Percentiles rank a stretch among this genome's conserved stretches.
These are phyloP conservation scores for Chrysomallon squamiferum DNA, from an alignment of 1,140 invertebrate species.

Conservation along the genomic window DNA sequence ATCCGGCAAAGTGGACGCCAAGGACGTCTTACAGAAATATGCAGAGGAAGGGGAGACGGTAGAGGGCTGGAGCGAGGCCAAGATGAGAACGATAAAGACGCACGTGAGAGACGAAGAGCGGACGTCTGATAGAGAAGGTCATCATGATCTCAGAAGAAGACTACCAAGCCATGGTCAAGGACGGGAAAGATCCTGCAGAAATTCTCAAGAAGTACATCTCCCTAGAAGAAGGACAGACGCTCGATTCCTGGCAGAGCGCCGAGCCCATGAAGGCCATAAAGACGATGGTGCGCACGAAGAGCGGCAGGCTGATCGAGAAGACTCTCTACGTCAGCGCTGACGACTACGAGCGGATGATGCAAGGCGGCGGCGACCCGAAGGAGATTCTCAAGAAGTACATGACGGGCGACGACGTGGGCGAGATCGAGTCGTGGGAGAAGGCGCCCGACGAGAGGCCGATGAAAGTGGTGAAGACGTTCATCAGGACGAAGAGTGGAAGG, in stretches of 20 bases:
- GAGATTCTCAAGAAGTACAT: slow-evolving; percentile 54
- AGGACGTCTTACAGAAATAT: slow-evolving; percentile 54
- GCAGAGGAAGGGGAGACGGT: slow-evolving; percentile 47
- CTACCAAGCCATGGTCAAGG: slow-evolving; percentile 56
- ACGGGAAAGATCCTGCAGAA: slow-evolving; percentile 44
- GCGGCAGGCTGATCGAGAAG: slow-evolving; percentile 59
- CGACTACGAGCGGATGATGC: slow-evolving; percentile 57
- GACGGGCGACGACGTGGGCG: slow-evolving; percentile 41
- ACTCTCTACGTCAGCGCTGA: slow-evolving; percentile 58
- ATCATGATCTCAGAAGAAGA: slow-evolving; percentile 61
- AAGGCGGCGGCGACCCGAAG: slow-evolving; percentile 45
- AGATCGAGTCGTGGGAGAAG: slow-evolving; percentile 53
- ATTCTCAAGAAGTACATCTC: slow-evolving; percentile 57
- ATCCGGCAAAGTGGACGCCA: slow-evolving; percentile 47
- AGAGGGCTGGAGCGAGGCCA: slow-evolving; percentile 59
- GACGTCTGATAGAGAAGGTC: slow-evolving; percentile 57
- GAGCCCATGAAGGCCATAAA: slow-evolving; percentile 58
- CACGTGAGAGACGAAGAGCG: slow-evolving; percentile 60
- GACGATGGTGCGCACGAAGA: slow-evolving; percentile 59
- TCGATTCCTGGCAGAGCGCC: slow-evolving; percentile 56
- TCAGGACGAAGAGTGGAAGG: slow-evolving; percentile 58
- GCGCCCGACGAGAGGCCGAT: slow-evolving; percentile 34
- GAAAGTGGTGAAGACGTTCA: slow-evolving; percentile 56
- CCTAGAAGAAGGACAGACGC: slow-evolving; percentile 50
- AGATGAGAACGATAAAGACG: slow-evolving; percentile 62